A percentile compares a stretch with the other conserved stretches of the same genome.
phyloP scores from a whole-genome alignment of 2,888 invertebrate species.

The Taenaris catops region DNA sequence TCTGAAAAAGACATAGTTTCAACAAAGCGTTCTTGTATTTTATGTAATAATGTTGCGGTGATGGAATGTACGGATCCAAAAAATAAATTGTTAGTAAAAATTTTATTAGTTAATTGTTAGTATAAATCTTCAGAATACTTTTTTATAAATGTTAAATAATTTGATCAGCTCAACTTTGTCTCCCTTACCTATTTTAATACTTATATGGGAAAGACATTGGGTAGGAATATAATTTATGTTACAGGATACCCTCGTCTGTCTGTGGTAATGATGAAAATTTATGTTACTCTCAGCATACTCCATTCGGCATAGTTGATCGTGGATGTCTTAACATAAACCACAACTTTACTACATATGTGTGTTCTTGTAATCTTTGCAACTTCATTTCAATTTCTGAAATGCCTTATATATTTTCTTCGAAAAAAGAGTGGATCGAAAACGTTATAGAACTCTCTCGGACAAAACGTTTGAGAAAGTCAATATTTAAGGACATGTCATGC shows the following conservation, averaged over 20 bases:
- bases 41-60: constrained; percentile 44
- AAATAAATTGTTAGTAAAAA: constrained; percentile 46
- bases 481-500: constrained; percentile 55
- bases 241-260: constrained; percentile 41
- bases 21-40: constrained; percentile 42
- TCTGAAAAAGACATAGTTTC: constrained; percentile 15
- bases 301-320: constrained; percentile 58
- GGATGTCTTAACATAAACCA: constrained; percentile 53
- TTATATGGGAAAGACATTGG: too few relatives aligned
- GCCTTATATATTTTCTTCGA: constrained; percentile 48
- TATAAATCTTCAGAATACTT: too few relatives aligned
- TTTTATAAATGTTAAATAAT: too few relatives aligned
- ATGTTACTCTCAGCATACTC: constrained; percentile 59
- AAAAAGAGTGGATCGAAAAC: constrained; percentile 53
- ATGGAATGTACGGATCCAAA: constrained; percentile 46
- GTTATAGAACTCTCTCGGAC: constrained; percentile 51
- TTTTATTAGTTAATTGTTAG: too few relatives aligned
- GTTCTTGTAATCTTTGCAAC: constrained; percentile 64
- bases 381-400: constrained; percentile 52
- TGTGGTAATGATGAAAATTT: constrained; percentile 47
- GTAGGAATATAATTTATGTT: not conserved
- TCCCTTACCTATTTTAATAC: too few relatives aligned
- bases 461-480: constrained; percentile 45
- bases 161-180: too few relatives aligned
- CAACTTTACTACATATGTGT: constrained; percentile 51